Percentiles rank a stretch among this genome's conserved stretches.
These are phyloP conservation scores for Thaumetopoea pityocampa DNA, from an alignment of 1,140 invertebrate genomes.

Conservation along the genomic window DNA sequence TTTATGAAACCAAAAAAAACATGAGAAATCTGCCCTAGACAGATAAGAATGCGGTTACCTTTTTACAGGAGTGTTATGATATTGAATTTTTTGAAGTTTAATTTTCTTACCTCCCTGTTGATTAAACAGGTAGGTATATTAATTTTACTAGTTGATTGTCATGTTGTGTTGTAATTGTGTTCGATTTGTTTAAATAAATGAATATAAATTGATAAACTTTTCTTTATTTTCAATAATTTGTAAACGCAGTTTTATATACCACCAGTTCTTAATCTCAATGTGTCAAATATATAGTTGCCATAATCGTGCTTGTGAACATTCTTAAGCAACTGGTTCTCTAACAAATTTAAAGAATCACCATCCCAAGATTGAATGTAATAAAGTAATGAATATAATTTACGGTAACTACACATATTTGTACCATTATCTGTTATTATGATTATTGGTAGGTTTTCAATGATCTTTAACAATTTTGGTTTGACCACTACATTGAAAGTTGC, in stretches of 20 bases:
- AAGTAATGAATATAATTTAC: conserved; percentile 62
- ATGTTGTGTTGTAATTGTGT: conserved; percentile 20
- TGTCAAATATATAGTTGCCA: conserved; percentile 58
- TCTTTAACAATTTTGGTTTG: conserved; percentile 48
- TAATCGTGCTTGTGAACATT: conserved; percentile 49
- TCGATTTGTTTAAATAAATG: conserved; percentile 33
- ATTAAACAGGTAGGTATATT: conserved; percentile 6
- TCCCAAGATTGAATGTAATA: conserved; percentile 70
- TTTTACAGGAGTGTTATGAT: conserved; percentile 9
- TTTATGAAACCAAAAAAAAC: too few species aligned
- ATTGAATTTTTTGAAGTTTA: conserved; percentile 13
- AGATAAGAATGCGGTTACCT: conserved; percentile 2
- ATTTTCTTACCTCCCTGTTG: conserved; percentile 19
- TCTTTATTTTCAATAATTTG: conserved; percentile 9
- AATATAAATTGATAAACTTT: conserved; percentile 16
- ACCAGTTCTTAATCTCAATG: conserved; percentile 46
- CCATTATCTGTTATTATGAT: conserved; percentile 48
- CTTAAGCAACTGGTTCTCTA: conserved; percentile 61
- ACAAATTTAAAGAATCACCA: conserved; percentile 54
- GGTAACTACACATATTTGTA: conserved; percentile 35
- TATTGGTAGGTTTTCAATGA: conserved; percentile 66
- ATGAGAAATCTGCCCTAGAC: background rate
- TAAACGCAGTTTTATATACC: conserved; percentile 10
- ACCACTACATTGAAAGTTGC: conserved; percentile 55
- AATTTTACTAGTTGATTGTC: conserved; percentile 17